Evolutionary conservation across 2,797 vertebrate species (phyloP).

Genomic region (Smutsia temminckii): DNA sequence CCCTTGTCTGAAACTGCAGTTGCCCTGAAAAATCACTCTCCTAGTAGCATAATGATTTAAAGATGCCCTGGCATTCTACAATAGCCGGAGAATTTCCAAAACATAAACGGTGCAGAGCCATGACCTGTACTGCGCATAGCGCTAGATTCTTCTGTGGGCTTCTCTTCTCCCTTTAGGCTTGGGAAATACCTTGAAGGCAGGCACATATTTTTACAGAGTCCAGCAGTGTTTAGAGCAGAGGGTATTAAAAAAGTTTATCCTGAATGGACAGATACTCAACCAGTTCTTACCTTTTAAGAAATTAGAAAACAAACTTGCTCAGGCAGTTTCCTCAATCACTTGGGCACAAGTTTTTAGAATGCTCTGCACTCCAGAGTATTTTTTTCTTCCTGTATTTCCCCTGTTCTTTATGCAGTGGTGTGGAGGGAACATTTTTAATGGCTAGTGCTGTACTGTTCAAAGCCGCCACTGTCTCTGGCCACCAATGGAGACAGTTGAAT

Average conservation of each 20-base stretch:
- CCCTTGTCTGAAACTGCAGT: neutral
- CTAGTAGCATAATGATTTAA: neutral
- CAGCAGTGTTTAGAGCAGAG: neutral
- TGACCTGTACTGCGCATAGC: neutral
- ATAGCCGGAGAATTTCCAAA: neutral
- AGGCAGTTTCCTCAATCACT: neutral
- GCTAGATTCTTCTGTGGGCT: neutral
- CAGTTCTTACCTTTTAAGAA: neutral
- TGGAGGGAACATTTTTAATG: neutral
- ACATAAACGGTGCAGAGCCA: neutral
- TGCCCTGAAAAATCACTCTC: neutral
- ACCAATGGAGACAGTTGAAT: neutral
- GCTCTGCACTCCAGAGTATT: neutral
- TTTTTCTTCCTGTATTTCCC: neutral
- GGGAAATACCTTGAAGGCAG: neutral
- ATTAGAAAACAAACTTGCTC: neutral
- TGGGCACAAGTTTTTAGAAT: neutral
- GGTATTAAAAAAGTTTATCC: neutral
- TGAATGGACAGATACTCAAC: neutral
- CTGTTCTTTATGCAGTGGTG: neutral
- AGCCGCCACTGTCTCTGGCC: too few relatives aligned
- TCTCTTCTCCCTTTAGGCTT: neutral
- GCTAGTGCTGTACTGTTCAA: neutral
- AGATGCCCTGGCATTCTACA: neutral
- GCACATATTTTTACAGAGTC: neutral